Base-by-base conservation (phyloP, 2,888 invertebrate species). In the Oegoconia quadripuncta region DNA sequence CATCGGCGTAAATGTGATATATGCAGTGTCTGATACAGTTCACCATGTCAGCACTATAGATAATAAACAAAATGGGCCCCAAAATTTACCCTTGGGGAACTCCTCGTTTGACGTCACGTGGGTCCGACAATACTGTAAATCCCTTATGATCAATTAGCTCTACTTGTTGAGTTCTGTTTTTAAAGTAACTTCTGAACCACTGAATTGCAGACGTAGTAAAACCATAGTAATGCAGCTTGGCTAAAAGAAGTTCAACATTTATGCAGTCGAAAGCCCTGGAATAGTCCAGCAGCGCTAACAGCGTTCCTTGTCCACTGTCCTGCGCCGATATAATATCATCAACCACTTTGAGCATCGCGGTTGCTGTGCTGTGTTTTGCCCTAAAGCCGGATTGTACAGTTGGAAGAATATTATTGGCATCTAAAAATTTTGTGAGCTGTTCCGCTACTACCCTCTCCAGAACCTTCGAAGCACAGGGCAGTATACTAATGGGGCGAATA, bases 51-150 rank as follows among this genome's bases (percentile, higher is more conserved):
- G 37, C 39, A n/a, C 25, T 31, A 15, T 41, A 45, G 1, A 41
- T 11, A 2, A 30, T 29, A 35, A 39, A 48, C 8, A 43, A 7
- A 7, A 45, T 14, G 0, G 43, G 41, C 7, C 46, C 44, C 13
- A 44, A 13, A 3, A 44, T 44, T 6, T 40, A 46, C 1, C 44
- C 46, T n/a, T 49, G 42, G 0, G 44, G 44, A 1, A 47, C 39
- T 2, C 42, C 41, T 14, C 41, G 38, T 5, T 1, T 23, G 1
- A 36, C 17, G 12, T 8, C 4, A 4, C 3, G 6, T 15, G 12
- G 15, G 12, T 5, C 4, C 3, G 15, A 4, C 3, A 6, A 7
- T 7, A 7, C 7, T 9, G 26, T 26, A 14, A 12, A 12, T 6
- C 14, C 29, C 3, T 33, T 28, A 33, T 25, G 32, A 28, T 20